Evolutionary conservation across 2,113 vertebrate species (phyloP).

Genomic region (Paramisgurnus dabryanus): DNA sequence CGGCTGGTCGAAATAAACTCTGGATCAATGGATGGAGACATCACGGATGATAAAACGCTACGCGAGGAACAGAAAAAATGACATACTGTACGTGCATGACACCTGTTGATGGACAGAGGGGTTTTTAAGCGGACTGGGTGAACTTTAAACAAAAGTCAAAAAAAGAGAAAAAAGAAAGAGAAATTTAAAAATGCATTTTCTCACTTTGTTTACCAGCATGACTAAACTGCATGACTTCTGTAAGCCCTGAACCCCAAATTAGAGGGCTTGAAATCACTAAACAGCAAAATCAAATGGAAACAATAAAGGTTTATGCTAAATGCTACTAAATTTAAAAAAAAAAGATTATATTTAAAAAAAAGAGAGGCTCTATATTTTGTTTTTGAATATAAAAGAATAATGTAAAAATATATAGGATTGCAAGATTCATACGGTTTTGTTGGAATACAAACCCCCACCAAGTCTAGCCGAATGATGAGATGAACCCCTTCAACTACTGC

Average conservation of each 20-base stretch:
- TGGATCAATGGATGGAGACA: slow-evolving; percentile 8
- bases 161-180: slow-evolving; percentile 49
- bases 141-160: slow-evolving; percentile 57
- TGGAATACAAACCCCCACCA: slow-evolving; percentile 50
- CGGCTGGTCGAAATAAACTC: slow-evolving; percentile 18
- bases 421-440: slow-evolving; percentile 59
- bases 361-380: slow-evolving; percentile 62
- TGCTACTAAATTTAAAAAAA: slow-evolving; percentile 59
- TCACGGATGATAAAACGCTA: neutral
- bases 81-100: slow-evolving; percentile 23
- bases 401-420: slow-evolving; percentile 58
- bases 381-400: slow-evolving; percentile 59
- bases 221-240: slow-evolving; percentile 78
- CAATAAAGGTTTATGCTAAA: slow-evolving; percentile 59
- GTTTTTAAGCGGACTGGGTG: slow-evolving; percentile 51
- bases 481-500: slow-evolving; percentile 41
- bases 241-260: slow-evolving; percentile 70
- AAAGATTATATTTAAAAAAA: slow-evolving; percentile 57
- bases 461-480: slow-evolving; percentile 44
- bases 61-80: slow-evolving; percentile 13
- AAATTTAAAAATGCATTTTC: slow-evolving; percentile 67
- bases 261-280: slow-evolving; percentile 68
- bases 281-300: slow-evolving; percentile 57
- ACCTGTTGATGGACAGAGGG: slow-evolving; percentile 49
- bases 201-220: slow-evolving; percentile 79